Conservation (phyloP, 2,888 invertebrate species). For the Sphinx pinastri region DNA sequence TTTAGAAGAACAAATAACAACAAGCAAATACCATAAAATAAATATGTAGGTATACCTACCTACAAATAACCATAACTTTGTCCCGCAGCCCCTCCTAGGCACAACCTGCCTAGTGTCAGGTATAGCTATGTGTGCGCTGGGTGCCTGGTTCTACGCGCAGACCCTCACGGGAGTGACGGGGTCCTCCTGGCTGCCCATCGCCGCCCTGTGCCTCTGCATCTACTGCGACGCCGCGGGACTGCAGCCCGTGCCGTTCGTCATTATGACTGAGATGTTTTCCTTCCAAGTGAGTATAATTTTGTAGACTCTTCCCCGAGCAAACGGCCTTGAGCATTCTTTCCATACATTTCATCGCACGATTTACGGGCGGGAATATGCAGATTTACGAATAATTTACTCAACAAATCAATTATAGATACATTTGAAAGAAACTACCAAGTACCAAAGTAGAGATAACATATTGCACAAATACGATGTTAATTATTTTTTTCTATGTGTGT, state of each 20-base stretch:
- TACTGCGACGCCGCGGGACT: slow-evolving; percentile 77
- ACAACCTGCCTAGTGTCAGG: slow-evolving; percentile 72
- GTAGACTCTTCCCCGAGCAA: not conserved
- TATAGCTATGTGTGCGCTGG: slow-evolving; percentile 62
- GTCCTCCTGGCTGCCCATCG: slow-evolving; percentile 66
- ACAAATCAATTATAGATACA: too few species aligned
- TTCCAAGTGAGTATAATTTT: slow-evolving; percentile 60
- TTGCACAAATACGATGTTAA: too few species aligned
- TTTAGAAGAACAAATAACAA: too few species aligned
- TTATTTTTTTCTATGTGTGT: too few species aligned
- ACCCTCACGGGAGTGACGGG: slow-evolving; percentile 39
- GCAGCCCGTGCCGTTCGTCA: slow-evolving; percentile 76
- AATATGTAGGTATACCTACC: too few species aligned
- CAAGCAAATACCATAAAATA: too few species aligned
- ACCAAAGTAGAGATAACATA: too few species aligned
- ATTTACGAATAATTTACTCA: too few species aligned
- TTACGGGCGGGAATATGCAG: too few species aligned
- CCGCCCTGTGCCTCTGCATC: slow-evolving; percentile 73
- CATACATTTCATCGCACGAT: too few species aligned
- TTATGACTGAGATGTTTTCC: slow-evolving; percentile 79
- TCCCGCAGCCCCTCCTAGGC: slow-evolving; percentile 65
- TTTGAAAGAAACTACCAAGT: too few species aligned
- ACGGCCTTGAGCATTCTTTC: too few species aligned
- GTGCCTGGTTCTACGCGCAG: slow-evolving; percentile 68
- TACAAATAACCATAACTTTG: not conserved